phyloP scores from a whole-genome alignment of 2,797 vertebrate genomes.

The Uromys caudimaculatus region DNA sequence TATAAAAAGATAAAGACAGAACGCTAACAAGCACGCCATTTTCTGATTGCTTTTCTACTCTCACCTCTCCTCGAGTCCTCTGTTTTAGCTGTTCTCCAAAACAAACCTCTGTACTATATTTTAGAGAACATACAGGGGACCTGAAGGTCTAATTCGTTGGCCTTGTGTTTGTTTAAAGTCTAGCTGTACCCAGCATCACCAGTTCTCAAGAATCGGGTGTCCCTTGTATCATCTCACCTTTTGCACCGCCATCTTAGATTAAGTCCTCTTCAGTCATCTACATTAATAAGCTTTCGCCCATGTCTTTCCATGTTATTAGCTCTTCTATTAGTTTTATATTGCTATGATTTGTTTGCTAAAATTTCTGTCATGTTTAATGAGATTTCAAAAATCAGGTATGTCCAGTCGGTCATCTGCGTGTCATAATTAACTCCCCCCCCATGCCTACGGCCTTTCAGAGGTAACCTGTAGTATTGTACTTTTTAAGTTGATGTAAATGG shows the following conservation, averaged over 20 bases:
- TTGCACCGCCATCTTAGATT: not conserved
- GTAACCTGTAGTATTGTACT: not conserved
- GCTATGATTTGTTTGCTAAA: not conserved
- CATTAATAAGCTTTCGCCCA: not conserved
- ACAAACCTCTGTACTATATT: not conserved
- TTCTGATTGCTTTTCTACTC: not conserved
- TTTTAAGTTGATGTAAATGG: conserved; percentile 36
- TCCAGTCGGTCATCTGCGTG: not conserved
- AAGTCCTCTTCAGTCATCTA: not conserved
- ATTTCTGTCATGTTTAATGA: not conserved
- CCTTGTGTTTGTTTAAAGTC: not conserved
- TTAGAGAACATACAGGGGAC: not conserved
- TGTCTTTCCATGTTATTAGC: not conserved
- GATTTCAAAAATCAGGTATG: not conserved
- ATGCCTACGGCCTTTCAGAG: not conserved
- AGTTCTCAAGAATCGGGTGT: not conserved
- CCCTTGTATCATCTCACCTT: not conserved
- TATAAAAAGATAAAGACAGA: too few species aligned
- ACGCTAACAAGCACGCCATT: too few species aligned
- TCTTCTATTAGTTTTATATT: not conserved
- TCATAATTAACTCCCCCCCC: not conserved
- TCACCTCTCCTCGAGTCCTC: not conserved
- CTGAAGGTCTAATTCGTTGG: not conserved
- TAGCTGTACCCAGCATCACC: not conserved
- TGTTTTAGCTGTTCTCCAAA: not conserved